Base-by-base conservation (phyloP, 1,140 invertebrate genomes). In the Dolichoris vasculosae region DNA sequence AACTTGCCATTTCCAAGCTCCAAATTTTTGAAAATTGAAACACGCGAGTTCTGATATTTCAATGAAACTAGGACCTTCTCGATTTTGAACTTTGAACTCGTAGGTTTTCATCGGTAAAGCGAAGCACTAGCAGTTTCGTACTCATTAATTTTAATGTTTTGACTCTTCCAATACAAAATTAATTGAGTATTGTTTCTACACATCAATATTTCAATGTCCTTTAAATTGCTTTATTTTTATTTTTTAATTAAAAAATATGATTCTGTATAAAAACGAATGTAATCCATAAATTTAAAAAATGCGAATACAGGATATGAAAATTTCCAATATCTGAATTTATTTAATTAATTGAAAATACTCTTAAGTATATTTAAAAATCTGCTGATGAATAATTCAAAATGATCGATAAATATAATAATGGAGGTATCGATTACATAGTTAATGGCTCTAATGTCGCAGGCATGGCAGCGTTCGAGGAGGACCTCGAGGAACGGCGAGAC, bases 381-480 rank as follows among this genome's bases (percentile, higher is more conserved):
- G n/a, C 43, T 7, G 6, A 46, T 46, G 43, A 46, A 46, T 13
- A 46, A 46, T n/a, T n/a, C n/a, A n/a, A n/a, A n/a, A n/a, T n/a
- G 6, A 6, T 46, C 43, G 43, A 7, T 46, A 46, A 13, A 46
- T 46, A 46, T 46, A 7, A 46, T 7, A 46, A 46, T 7, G 13
- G 13, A 46, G 13, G 43, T 46, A 46, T 46, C 13, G 6, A 46
- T 46, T 46, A 46, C 43, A 46, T 6, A 46, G 43, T 7, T 59
- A 59, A 3, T 59, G 23, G 26, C 23, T 26, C n/a, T 20, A 2
- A 23, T 26, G 2, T 15, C 43, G 6, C 15, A 89, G 89, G 87
- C 51, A 84, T 89, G 82, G 77, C 82, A 48, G 88, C 85, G 20
- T 88, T 89, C 85, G 89, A 89, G 51, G 67, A 88, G 55, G 86